A percentile compares a stretch with the other conserved stretches of the same genome.
These are phyloP conservation scores for Caenorhabditis sp. DNA, from an alignment of 2,888 invertebrate genomes.

Conservation along the genomic window DNA sequence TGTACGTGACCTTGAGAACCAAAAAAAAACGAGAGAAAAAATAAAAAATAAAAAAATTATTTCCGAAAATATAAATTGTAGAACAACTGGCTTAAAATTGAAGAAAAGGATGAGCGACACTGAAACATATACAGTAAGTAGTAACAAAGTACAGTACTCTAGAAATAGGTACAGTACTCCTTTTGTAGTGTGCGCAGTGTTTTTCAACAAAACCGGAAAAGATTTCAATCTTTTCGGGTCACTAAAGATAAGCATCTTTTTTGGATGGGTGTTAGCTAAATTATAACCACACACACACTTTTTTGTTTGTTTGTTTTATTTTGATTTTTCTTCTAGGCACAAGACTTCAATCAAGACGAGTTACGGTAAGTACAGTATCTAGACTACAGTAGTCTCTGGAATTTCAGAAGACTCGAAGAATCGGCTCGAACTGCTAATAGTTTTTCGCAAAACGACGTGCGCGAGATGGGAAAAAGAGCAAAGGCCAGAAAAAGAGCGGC, in stretches of 20 bases:
- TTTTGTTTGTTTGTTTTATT: background rate
- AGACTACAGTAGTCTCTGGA: too few relatives aligned
- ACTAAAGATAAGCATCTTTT: background rate
- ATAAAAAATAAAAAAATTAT: too few relatives aligned
- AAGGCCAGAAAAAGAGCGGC: conserved; percentile 31
- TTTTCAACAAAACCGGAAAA: background rate
- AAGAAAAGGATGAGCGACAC: background rate
- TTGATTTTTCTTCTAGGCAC: background rate
- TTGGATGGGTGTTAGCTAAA: background rate
- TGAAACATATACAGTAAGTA: background rate
- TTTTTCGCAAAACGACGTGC: background rate
- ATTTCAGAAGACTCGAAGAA: background rate
- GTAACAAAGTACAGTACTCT: too few relatives aligned
- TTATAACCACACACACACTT: background rate
- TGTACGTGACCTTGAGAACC: too few relatives aligned
- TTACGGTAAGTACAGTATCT: background rate
- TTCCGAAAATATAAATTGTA: too few relatives aligned
- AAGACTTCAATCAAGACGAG: background rate
- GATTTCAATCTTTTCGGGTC: background rate
- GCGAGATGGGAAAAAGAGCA: conserved; percentile 30
- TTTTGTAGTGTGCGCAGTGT: too few relatives aligned
- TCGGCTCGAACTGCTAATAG: background rate
- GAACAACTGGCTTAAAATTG: too few relatives aligned
- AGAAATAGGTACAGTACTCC: too few relatives aligned
- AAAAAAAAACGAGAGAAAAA: too few relatives aligned